Conservation (phyloP, 2,797 vertebrate genomes). For the Anguilla obscura region DNA sequence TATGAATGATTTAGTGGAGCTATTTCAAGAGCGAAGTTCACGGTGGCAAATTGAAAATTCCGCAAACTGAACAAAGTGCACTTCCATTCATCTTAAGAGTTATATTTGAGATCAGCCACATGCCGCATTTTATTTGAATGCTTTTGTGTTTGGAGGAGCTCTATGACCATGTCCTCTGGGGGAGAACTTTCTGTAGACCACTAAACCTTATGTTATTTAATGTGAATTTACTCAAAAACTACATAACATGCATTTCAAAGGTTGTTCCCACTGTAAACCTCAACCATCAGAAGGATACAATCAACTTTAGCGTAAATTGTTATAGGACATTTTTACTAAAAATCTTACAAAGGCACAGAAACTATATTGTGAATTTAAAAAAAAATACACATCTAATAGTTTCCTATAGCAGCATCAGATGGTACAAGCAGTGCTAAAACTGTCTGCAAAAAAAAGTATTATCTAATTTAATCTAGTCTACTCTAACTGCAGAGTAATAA, state of each 20-base stretch:
- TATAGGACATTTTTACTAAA: not conserved
- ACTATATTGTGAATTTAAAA: not conserved
- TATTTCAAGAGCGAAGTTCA: conserved; percentile 18
- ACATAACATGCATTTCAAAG: conserved; percentile 70
- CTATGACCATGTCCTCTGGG: conserved; percentile 19
- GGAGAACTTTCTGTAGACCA: not conserved
- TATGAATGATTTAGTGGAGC: conserved; percentile 32
- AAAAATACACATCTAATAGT: not conserved
- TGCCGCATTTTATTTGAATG: conserved; percentile 45
- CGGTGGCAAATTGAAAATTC: not conserved
- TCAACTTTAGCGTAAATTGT: not conserved
- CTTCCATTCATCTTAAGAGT: conserved; percentile 37
- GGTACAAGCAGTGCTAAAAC: not conserved
- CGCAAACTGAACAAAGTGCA: conserved; percentile 24
- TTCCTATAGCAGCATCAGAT: not conserved
- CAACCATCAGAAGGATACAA: not conserved
- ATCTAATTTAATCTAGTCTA: not conserved
- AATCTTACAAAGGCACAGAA: too few species aligned
- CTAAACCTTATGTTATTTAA: not conserved
- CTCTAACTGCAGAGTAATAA: not conserved
- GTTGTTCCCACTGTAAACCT: not conserved
- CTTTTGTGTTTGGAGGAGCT: conserved; percentile 44
- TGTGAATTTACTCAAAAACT: conserved; percentile 17
- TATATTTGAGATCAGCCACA: conserved; percentile 52
- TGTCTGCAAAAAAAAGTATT: not conserved